phyloP scores from a whole-genome alignment of 1,140 invertebrate genomes.

The Acromyrmex echinatior region DNA sequence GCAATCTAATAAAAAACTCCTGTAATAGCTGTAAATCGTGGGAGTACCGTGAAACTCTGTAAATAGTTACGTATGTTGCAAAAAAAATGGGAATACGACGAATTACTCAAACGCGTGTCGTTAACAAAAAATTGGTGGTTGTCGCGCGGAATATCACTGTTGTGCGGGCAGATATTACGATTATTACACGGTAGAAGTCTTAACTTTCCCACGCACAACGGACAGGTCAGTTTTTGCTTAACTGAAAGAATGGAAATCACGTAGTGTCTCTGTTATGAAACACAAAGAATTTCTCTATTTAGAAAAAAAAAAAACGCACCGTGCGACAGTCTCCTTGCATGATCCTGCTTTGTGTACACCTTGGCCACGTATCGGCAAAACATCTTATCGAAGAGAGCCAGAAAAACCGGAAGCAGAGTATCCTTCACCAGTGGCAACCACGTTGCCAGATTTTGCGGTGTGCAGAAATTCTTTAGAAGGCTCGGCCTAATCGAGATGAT shows the following conservation, averaged over 20 bases:
- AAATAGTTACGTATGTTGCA: conserved; percentile 3
- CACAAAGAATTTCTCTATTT: not conserved
- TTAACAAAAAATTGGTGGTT: conserved; percentile 57
- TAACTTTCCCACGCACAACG: conserved; percentile 50
- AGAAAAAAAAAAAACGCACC: conserved; percentile 66
- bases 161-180: conserved; percentile 24
- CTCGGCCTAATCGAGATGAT: conserved; percentile 84
- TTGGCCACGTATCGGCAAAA: conserved; percentile 86
- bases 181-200: conserved; percentile 14
- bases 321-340: conserved; percentile 79
- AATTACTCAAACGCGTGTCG: conserved; percentile 29
- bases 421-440: conserved; percentile 87
- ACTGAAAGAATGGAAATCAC: conserved; percentile 53
- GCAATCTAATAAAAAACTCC: not conserved
- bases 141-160: conserved; percentile 13
- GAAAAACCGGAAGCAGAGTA: conserved; percentile 85
- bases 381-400: conserved; percentile 86
- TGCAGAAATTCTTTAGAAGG: conserved; percentile 81
- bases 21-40: not conserved
- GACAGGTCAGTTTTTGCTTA: conserved; percentile 41
- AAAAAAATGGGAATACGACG: conserved; percentile 39
- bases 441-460: conserved; percentile 81
- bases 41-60: not conserved
- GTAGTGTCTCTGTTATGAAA: conserved; percentile 18
- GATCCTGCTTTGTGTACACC: conserved; percentile 84